Percentiles rank a stretch among this genome's conserved stretches.
Conservation (phyloP, 2,888 invertebrate species). For the Nymphalis c-album region DNA sequence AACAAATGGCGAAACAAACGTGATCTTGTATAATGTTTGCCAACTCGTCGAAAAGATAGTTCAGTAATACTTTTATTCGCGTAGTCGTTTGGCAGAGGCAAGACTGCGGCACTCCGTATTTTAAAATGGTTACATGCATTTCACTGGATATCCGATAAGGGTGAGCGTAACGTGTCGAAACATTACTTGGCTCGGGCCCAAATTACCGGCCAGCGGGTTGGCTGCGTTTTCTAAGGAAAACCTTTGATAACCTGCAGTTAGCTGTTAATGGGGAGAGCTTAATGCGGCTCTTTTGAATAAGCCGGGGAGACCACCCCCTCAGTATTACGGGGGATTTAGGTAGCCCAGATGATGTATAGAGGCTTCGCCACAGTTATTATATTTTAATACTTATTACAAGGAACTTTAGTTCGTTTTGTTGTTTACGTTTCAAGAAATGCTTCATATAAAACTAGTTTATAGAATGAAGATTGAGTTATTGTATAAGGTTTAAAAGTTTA, state of each 20-base stretch:
- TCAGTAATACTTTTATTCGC: constrained; percentile 26
- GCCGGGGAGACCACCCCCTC: constrained; percentile 47
- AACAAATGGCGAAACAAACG: neutral
- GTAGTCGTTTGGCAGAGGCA: constrained; percentile 32
- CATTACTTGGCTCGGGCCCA: constrained; percentile 63
- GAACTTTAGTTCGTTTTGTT: too few relatives aligned
- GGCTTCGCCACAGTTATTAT: constrained; percentile 48
- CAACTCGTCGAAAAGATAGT: constrained; percentile 14
- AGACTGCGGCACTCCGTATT: constrained; percentile 37
- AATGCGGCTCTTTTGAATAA: constrained; percentile 65
- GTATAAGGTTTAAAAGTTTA: too few relatives aligned
- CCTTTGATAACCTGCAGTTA: constrained; percentile 62
- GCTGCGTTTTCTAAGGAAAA: constrained; percentile 57
- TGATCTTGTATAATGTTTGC: constrained; percentile 5
- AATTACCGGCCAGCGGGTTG: constrained; percentile 47
- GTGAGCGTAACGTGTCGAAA: constrained; percentile 48
- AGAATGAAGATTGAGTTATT: too few relatives aligned
- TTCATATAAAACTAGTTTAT: too few relatives aligned
- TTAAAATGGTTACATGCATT: constrained; percentile 45
- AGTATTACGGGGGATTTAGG: constrained; percentile 48
- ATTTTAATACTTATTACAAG: constrained; percentile 31
- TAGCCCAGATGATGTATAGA: constrained; percentile 57
- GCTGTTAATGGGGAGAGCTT: constrained; percentile 59
- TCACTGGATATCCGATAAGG: constrained; percentile 47
- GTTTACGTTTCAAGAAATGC: too few relatives aligned